Evolutionary conservation across 2,888 invertebrate species (phyloP).

Genomic region (Drosophila cognata): DNA sequence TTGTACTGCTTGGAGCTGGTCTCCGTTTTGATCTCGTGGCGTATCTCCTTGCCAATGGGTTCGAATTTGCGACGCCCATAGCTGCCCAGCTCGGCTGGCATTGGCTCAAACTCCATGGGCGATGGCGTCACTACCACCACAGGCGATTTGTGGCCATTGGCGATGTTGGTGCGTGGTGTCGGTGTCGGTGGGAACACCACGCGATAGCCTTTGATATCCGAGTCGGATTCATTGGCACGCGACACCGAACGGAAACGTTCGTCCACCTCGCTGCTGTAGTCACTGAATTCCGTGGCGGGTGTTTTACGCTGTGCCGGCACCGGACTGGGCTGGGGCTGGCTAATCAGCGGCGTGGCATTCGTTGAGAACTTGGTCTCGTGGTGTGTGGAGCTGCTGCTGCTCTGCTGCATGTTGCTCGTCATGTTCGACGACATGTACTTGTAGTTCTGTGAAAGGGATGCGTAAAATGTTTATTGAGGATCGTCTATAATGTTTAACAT

Average conservation of each 20-base stretch:
- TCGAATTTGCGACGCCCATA: conserved; percentile 87
- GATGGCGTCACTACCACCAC: conserved; percentile 85
- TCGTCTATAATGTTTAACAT: background rate
- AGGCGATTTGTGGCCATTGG: conserved; percentile 85
- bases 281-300: conserved; percentile 87
- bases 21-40: conserved; percentile 77
- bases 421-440: conserved; percentile 84
- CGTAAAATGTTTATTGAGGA: background rate
- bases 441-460: conserved; percentile 85
- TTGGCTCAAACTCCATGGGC: conserved; percentile 87
- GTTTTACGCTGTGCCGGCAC: conserved; percentile 85
- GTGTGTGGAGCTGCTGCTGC: conserved; percentile 70
- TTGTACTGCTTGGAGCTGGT: conserved; percentile 61
- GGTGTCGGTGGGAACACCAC: conserved; percentile 88
- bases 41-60: conserved; percentile 86
- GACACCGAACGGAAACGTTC: conserved; percentile 88
- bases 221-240: conserved; percentile 86
- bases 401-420: conserved; percentile 85
- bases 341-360: conserved; percentile 77
- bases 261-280: conserved; percentile 90
- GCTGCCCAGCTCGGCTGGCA: conserved; percentile 84
- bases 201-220: conserved; percentile 86
- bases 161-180: conserved; percentile 84
- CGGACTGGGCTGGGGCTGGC: conserved; percentile 86
- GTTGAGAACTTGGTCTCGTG: conserved; percentile 69